Evolutionary conservation across 2,113 vertebrate genomes (phyloP).

Genomic region (Semicossyphus pulcher): DNA sequence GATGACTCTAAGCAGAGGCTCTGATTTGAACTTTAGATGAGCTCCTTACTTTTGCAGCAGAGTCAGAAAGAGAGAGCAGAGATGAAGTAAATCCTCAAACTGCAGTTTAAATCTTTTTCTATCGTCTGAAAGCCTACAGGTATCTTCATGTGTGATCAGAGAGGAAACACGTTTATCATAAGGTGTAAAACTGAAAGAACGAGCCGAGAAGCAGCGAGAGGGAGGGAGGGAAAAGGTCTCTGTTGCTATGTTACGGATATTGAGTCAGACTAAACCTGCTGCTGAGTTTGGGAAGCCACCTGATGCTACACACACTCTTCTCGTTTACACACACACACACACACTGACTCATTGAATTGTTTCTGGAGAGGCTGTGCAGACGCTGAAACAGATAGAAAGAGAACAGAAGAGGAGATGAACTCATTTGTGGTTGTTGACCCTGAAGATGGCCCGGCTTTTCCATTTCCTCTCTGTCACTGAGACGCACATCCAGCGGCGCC

Average conservation of each 20-base stretch:
- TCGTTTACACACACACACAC: background rate
- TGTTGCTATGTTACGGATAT: conserved; percentile 48
- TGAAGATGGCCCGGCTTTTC: conserved; percentile 21
- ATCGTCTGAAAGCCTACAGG: background rate
- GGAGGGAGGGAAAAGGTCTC: background rate
- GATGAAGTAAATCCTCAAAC: too few relatives aligned
- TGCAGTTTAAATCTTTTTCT: too few relatives aligned
- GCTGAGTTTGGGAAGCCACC: conserved; percentile 31
- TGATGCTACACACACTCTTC: conserved; percentile 3
- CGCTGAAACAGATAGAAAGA: background rate
- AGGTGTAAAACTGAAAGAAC: background rate
- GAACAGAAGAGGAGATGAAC: conserved; percentile 39
- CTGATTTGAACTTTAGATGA: too few relatives aligned
- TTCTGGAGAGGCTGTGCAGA: conserved; percentile 26
- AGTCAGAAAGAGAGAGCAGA: background rate
- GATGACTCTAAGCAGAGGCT: too few relatives aligned
- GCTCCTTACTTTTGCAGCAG: too few relatives aligned
- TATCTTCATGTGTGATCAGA: background rate
- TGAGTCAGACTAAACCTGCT: conserved; percentile 17
- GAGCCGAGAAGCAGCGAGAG: background rate
- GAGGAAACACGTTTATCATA: background rate
- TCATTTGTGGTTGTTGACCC: conserved; percentile 57
- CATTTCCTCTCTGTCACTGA: conserved; percentile 49
- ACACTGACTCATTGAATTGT: background rate
- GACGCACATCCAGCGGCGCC: conserved; percentile 23